phyloP scores from a whole-genome alignment of 2,888 invertebrate genomes.

The Pristionchus arcanus region DNA sequence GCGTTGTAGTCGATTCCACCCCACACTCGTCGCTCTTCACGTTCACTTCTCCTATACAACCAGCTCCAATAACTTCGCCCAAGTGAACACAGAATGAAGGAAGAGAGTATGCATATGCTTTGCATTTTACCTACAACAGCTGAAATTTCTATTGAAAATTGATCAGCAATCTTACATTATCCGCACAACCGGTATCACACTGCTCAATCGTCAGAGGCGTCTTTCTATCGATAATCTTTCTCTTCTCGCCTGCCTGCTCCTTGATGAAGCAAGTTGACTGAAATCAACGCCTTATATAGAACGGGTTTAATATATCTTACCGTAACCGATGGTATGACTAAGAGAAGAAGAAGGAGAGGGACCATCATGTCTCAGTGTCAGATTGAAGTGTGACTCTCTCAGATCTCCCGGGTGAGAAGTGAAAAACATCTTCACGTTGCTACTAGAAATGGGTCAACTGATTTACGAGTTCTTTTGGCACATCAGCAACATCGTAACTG shows the following conservation, averaged over 20 bases:
- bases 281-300: not conserved
- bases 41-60: not conserved
- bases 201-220: not conserved
- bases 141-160: not conserved
- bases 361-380: not conserved
- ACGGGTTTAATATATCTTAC: not conserved
- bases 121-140: not conserved
- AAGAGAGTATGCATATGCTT: not conserved
- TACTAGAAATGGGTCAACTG: not conserved
- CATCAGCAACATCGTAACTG: too few species aligned
- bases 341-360: not conserved
- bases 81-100: not conserved
- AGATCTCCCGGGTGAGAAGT: not conserved
- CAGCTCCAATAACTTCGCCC: not conserved
- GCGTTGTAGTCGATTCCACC: not conserved
- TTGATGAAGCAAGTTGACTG: not conserved
- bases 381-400: not conserved
- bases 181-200: not conserved
- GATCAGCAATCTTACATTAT: not conserved
- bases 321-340: not conserved
- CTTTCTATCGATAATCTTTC: not conserved
- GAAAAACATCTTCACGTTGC: not conserved
- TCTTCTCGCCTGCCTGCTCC: not conserved
- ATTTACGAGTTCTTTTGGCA: not conserved
- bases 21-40: not conserved